Conservation (phyloP, 2,113 vertebrate species). For the Arizona elegans region DNA sequence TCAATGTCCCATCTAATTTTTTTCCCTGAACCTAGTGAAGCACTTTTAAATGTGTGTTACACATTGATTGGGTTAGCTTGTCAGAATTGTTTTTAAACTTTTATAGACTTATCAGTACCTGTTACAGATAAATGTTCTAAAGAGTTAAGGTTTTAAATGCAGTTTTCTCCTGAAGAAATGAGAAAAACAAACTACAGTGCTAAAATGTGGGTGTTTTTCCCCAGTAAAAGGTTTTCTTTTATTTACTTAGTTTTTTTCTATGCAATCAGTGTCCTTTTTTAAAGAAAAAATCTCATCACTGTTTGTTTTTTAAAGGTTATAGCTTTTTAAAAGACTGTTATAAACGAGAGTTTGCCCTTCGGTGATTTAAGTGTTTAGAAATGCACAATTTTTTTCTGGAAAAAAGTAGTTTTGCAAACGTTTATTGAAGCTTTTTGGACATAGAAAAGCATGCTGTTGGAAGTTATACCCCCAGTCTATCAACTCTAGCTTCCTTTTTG, state of each 20-base stretch:
- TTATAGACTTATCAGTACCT: not conserved
- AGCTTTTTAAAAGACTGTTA: not conserved
- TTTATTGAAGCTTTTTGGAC: not conserved
- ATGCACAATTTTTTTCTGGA: not conserved
- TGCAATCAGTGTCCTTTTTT: not conserved
- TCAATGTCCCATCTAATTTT: not conserved
- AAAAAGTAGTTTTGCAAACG: not conserved
- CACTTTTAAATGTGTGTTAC: not conserved
- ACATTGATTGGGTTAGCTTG: not conserved
- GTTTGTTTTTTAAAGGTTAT: not conserved
- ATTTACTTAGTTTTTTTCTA: not conserved
- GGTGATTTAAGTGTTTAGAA: not conserved
- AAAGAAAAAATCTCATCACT: not conserved
- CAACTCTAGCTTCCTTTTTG: not conserved
- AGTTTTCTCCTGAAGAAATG: not conserved
- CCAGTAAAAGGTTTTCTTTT: not conserved
- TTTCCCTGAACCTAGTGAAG: not conserved
- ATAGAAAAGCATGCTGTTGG: not conserved
- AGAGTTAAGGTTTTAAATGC: not conserved
- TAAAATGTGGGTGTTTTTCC: not conserved
- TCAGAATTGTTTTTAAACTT: not conserved
- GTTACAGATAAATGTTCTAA: not conserved
- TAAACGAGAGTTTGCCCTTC: not conserved
- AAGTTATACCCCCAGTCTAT: not conserved
- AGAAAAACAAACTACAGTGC: not conserved